A percentile compares a stretch with the other conserved stretches of the same genome.
Conservation (phyloP, 2,888 invertebrate species). For the Nesidiocoris tenuis region DNA sequence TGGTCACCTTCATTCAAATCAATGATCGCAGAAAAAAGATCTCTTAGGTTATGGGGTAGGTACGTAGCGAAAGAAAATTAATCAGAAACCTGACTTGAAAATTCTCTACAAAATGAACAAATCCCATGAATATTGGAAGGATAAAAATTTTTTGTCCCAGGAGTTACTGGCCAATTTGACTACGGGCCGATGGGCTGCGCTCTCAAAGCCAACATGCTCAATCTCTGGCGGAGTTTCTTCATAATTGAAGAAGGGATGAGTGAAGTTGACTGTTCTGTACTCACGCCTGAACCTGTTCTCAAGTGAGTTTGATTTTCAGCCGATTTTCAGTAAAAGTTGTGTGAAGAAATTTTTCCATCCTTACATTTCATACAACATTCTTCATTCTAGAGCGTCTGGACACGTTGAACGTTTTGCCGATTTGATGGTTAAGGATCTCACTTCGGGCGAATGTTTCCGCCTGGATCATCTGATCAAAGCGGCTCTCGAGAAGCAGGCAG, state of each 20-base stretch:
- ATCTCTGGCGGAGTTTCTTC: conserved; percentile 92
- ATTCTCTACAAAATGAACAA: too few species aligned
- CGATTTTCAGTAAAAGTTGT: neutral
- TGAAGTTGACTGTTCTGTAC: conserved; percentile 95
- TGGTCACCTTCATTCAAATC: too few species aligned
- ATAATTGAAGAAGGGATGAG: conserved; percentile 97
- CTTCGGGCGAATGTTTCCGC: conserved; percentile 95
- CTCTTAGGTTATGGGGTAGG: too few species aligned
- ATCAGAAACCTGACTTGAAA: too few species aligned
- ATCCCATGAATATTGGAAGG: too few species aligned
- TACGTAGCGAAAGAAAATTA: too few species aligned
- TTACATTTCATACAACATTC: neutral
- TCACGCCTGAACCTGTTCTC: conserved; percentile 95
- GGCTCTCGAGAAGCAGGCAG: conserved; percentile 79
- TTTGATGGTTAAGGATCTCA: conserved; percentile 96
- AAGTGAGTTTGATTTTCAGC: conserved; percentile 60
- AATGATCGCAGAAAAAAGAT: too few species aligned
- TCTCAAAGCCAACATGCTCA: conserved; percentile 90
- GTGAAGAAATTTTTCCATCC: neutral
- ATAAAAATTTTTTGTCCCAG: too few species aligned
- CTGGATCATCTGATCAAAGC: conserved; percentile 97
- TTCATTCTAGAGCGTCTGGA: conserved; percentile 76
- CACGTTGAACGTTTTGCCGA: conserved; percentile 99
- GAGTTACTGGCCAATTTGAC: conserved; percentile 82
- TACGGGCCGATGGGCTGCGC: conserved; percentile 99